These are phyloP conservation scores for Drosophila testacea DNA, from an alignment of 2,888 invertebrate species.

Conservation along the genomic window DNA sequence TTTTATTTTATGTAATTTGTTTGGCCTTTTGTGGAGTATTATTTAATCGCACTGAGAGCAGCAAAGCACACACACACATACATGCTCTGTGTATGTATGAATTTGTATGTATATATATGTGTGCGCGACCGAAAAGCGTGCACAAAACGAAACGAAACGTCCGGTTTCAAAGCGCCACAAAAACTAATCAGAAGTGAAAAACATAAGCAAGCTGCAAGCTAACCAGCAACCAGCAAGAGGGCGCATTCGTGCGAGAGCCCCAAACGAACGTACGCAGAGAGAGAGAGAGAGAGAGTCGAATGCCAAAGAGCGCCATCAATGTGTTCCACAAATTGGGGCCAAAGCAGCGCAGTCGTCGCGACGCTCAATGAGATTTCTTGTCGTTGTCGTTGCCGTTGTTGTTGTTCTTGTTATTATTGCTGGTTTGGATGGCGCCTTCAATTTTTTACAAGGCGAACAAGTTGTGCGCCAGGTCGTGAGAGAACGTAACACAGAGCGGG, in stretches of 20 bases:
- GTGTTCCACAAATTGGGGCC: constrained; percentile 67
- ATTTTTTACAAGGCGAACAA: constrained; percentile 76
- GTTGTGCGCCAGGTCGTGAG: constrained; percentile 66
- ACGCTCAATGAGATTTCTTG: constrained; percentile 51
- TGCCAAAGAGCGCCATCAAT: constrained; percentile 24
- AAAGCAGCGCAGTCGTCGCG: constrained; percentile 72
- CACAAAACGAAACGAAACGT: constrained; percentile 67
- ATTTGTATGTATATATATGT: constrained; percentile 30
- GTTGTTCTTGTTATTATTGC: too few species aligned
- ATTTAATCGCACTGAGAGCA: constrained; percentile 72
- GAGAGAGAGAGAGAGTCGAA: constrained; percentile 31
- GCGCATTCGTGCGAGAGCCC: constrained; percentile 8
- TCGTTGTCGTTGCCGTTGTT: constrained; percentile 1
- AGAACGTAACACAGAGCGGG: background rate
- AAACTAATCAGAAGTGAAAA: constrained; percentile 80
- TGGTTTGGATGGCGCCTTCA: constrained; percentile 56
- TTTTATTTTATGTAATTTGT: constrained; percentile 71
- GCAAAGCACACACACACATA: constrained; percentile 43
- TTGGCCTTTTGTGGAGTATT: constrained; percentile 78
- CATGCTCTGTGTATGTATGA: constrained; percentile 26
- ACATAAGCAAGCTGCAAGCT: constrained; percentile 49
- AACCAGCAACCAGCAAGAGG: constrained; percentile 16
- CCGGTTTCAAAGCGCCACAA: constrained; percentile 80
- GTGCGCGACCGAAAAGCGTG: constrained; percentile 50
- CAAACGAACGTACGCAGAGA: constrained; percentile 21